Evolutionary conservation across 2,797 vertebrate species (phyloP), one percentile per base, ranked within the genome.

Genomic region (Acipenser oxyrinchus): DNA sequence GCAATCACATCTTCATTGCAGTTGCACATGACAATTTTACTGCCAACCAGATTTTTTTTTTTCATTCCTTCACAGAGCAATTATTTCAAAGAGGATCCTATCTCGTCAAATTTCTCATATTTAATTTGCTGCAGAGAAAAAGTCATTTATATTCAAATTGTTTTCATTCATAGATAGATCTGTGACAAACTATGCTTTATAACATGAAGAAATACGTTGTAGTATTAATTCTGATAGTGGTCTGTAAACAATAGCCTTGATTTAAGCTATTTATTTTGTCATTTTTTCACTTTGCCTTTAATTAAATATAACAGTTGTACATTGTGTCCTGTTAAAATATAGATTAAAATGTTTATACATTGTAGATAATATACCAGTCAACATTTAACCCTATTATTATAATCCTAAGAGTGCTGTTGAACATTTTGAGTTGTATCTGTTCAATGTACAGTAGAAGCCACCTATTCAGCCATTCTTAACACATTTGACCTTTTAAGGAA

Each of bases 31-130:
- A n/a, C 53, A 10, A 55, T 55, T 55, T 8, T 55, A 55, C 53
- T 55, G 53, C n/a, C 53, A 48, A 15, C 57, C 15, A 66, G 53
- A 55, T 50, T 55, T 5, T 55, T 55, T 10, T 10, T 61, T 9
- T 23, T 61, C 3, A 61, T 55, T 59, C 23, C 23, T 66, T 58
- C 18, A 48, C 48, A 12, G 51, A 49, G 65, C 18, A 59, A 66
- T 58, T 66, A 8, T n/a, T 66, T 66, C 55, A 59, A 15, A 59
- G 23, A 48, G 65, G 53, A 49, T 50, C 51, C 23, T 52, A 51
- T 52, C 15, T 18, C n/a, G 49, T 52, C n/a, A 48, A 51, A 64
- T 52, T 64, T 23, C 51, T 59, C 65, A 49, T 48, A 66, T 66
- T 58, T 59, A 12, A 66, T 57, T 59, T 59, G 53, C 53, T 55